Conservation (phyloP, 2,113 vertebrate species). For the Microtus montanus region DNA sequence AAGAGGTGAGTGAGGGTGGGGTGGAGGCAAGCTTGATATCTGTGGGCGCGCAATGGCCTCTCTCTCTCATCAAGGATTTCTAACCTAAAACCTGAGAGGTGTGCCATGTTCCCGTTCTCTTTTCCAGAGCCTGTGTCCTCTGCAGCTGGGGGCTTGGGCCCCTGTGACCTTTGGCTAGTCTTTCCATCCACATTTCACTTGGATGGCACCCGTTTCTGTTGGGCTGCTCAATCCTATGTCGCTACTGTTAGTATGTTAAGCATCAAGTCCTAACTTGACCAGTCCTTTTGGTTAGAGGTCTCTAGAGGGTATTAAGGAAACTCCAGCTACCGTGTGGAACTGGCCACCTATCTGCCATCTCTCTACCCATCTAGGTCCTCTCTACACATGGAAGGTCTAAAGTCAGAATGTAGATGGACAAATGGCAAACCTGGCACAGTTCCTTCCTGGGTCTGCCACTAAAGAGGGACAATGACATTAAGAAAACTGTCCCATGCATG, state of each 20-base stretch:
- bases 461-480: not conserved
- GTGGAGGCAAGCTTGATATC: not conserved
- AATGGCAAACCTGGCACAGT: not conserved
- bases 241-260: not conserved
- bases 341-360: not conserved
- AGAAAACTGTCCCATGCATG: not conserved
- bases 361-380: not conserved
- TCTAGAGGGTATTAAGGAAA: not conserved
- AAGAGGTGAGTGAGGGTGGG: not conserved
- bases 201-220: not conserved
- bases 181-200: not conserved
- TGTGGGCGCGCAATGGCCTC: not conserved
- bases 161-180: not conserved
- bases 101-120: no score
- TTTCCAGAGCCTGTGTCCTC: not conserved
- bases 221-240: not conserved
- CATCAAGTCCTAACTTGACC: not conserved
- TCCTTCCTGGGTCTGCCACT: not conserved
- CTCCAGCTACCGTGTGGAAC: not conserved
- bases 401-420: no score
- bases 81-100: not conserved
- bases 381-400: no score
- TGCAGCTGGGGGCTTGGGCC: accelerated
- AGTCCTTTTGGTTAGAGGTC: not conserved
- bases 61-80: not conserved